Evolutionary conservation across 2,797 vertebrate species (phyloP).

Genomic region (Muraenolepis orangiensis): DNA sequence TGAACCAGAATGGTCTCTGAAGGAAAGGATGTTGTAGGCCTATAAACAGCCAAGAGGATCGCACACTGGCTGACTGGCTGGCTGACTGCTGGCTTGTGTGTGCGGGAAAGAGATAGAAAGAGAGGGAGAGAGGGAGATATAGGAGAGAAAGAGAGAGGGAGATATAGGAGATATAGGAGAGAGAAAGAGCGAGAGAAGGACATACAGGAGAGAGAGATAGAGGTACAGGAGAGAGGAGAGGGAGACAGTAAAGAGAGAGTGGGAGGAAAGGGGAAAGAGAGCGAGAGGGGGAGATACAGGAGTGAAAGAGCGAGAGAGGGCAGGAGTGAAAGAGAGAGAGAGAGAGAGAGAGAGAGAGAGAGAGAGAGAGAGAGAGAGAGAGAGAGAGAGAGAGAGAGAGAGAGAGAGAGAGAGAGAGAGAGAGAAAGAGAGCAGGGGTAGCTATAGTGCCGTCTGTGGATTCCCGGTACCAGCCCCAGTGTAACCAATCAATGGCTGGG

Average conservation of each 20-base stretch:
- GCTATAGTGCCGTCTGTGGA: constrained; percentile 33
- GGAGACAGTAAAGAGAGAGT: background rate
- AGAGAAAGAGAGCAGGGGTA: constrained; percentile 22
- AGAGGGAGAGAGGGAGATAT: background rate
- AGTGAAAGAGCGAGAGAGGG: too few species aligned
- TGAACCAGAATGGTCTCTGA: constrained; percentile 27
- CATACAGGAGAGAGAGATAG: background rate
- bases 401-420: background rate
- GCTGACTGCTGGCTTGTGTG: background rate
- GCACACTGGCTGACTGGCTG: background rate
- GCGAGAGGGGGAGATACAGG: too few species aligned
- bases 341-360: too few species aligned
- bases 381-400: too few species aligned
- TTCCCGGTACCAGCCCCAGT: constrained; percentile 35
- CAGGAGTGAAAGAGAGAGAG: too few species aligned
- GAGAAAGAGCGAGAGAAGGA: background rate
- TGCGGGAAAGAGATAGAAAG: background rate
- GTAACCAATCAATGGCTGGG: constrained; percentile 62
- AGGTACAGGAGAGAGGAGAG: background rate
- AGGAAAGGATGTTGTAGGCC: constrained; percentile 35
- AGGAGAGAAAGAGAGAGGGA: background rate
- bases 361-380: too few species aligned
- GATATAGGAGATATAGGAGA: background rate
- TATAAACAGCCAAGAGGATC: background rate
- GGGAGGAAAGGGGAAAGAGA: too few species aligned